Evolutionary conservation across 2,113 vertebrate genomes (phyloP).

Genomic region (Onychostruthus taczanowskii): DNA sequence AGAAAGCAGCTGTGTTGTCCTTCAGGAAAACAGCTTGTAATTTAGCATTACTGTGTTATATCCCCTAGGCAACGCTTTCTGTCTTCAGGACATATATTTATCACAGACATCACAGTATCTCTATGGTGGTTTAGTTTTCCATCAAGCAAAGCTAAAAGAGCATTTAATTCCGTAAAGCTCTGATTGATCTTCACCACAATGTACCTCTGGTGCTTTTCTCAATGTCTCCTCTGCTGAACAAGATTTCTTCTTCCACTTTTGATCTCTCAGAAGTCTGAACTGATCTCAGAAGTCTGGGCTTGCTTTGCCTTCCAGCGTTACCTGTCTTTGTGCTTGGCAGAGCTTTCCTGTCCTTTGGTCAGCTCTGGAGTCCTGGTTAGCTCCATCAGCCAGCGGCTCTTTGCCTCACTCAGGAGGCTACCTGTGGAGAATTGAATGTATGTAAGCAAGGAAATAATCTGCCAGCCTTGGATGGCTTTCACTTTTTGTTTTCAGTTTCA

Average conservation of each 20-base stretch:
- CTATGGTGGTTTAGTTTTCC: conserved; percentile 31
- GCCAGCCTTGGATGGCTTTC: neutral
- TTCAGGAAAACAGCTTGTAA: conserved; percentile 61
- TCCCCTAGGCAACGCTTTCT: conserved; percentile 63
- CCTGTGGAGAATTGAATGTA: neutral
- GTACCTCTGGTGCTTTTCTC: conserved; percentile 11
- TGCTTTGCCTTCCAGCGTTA: neutral
- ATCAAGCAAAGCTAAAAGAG: conserved; percentile 28
- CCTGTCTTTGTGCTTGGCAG: neutral
- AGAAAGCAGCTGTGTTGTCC: conserved; percentile 64
- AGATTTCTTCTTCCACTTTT: conserved; percentile 28
- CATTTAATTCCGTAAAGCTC: conserved; percentile 10
- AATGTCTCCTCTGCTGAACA: neutral
- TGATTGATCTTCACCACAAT: conserved; percentile 24
- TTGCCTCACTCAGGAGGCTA: neutral
- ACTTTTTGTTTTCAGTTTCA: neutral
- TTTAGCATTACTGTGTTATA: conserved; percentile 53
- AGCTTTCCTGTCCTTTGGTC: neutral
- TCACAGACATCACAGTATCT: conserved; percentile 33
- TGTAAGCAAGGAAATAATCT: neutral
- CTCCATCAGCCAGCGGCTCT: neutral
- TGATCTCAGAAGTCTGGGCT: neutral
- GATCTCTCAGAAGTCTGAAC: conserved; percentile 7
- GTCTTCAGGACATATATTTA: conserved; percentile 58
- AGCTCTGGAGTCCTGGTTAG: neutral